Percentiles rank a stretch among this genome's conserved stretches.
phyloP scores from a whole-genome alignment of 2,797 vertebrate genomes.

The Coregonus sp. region DNA sequence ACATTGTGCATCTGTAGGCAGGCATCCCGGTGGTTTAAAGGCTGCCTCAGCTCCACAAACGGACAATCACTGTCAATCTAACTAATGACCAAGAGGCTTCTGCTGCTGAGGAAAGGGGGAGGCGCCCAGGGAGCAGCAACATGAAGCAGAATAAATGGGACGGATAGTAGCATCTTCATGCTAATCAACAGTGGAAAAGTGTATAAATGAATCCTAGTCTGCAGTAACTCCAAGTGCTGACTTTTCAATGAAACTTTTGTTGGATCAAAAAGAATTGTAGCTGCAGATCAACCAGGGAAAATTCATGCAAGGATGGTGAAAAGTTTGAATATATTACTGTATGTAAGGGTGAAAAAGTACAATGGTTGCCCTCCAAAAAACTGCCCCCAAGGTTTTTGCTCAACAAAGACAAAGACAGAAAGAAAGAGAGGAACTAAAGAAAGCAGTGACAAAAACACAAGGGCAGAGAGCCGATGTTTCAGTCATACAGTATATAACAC shows the following conservation, averaged over 20 bases:
- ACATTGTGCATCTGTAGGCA: constrained; percentile 72
- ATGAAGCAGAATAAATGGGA: constrained; percentile 69
- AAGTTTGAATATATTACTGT: constrained; percentile 50
- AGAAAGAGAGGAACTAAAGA: constrained; percentile 39
- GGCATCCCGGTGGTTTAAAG: constrained; percentile 58
- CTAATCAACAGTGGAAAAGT: constrained; percentile 58
- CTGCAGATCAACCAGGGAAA: constrained; percentile 60
- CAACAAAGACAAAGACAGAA: constrained; percentile 18
- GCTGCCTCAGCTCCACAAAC: constrained; percentile 65
- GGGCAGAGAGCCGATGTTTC: constrained; percentile 49
- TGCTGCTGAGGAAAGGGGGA: neutral
- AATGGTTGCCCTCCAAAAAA: constrained; percentile 45
- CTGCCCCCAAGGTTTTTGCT: constrained; percentile 20
- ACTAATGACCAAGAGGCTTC: constrained; percentile 69
- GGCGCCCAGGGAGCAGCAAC: constrained; percentile 33
- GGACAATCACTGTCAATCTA: constrained; percentile 78
- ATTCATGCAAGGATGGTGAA: constrained; percentile 60
- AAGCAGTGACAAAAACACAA: constrained; percentile 45
- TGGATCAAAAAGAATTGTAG: constrained; percentile 72
- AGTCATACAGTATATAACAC: neutral
- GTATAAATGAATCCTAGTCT: constrained; percentile 42
- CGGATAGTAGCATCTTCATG: constrained; percentile 56
- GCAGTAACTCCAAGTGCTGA: constrained; percentile 48
- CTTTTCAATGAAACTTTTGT: constrained; percentile 70
- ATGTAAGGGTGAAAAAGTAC: constrained; percentile 40